Evolutionary conservation across 2,797 vertebrate genomes (phyloP).

Genomic region (Paguma larvata): DNA sequence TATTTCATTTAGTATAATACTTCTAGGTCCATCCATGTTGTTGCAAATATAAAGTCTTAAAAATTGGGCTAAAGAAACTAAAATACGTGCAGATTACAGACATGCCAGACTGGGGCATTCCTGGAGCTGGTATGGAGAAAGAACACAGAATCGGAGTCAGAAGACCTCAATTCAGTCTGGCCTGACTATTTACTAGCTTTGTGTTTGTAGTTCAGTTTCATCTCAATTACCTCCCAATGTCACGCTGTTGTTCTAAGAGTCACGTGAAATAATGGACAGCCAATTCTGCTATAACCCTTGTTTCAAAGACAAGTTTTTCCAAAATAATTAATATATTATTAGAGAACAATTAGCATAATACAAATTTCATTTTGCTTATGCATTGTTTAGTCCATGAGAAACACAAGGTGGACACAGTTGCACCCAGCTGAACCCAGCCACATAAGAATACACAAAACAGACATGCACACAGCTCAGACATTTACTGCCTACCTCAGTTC

Average conservation of each 20-base stretch:
- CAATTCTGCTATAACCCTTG: neutral
- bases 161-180: neutral
- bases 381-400: neutral
- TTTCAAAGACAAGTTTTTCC: conserved; percentile 9
- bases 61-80: neutral
- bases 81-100: neutral
- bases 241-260: neutral
- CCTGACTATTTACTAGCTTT: neutral
- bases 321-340: neutral
- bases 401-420: neutral
- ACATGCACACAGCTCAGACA: neutral
- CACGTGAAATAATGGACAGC: neutral
- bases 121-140: neutral
- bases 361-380: neutral
- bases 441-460: neutral
- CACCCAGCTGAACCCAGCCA: neutral
- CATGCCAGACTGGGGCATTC: too few species aligned
- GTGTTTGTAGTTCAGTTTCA: neutral
- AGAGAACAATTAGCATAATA: neutral
- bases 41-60: neutral
- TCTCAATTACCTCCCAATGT: neutral
- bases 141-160: neutral
- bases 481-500: too few species aligned
- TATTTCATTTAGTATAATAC: too few species aligned
- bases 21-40: too few species aligned